phyloP scores from a whole-genome alignment of 2,797 vertebrate species.

The Scolopax bukidnonensis region DNA sequence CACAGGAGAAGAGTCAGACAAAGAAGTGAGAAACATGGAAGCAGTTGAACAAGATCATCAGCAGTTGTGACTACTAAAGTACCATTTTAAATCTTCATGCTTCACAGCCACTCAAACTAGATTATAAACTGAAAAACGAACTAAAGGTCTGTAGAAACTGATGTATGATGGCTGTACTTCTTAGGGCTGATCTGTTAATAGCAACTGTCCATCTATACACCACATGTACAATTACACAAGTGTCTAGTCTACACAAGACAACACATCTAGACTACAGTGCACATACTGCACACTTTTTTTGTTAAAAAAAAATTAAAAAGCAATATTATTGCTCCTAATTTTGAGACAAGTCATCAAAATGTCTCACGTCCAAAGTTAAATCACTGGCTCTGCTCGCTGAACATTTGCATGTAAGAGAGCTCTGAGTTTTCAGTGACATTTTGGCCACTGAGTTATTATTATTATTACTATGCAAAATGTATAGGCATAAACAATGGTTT shows the following conservation, averaged over 20 bases:
- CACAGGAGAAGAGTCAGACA: background rate
- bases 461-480: background rate
- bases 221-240: background rate
- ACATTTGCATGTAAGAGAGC: background rate
- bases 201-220: background rate
- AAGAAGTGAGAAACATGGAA: background rate
- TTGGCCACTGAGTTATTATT: background rate
- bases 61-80: background rate
- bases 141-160: background rate
- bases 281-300: background rate
- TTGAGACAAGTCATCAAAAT: background rate
- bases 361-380: background rate
- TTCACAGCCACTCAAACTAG: background rate
- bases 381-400: background rate
- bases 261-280: background rate
- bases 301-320: background rate
- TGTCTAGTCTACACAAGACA: background rate
- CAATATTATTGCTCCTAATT: background rate
- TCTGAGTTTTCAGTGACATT: background rate
- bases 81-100: background rate
- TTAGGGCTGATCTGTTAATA: background rate
- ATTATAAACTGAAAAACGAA: background rate
- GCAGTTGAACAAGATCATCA: background rate
- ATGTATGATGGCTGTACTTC: background rate
- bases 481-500: background rate